Evolutionary conservation across 2,888 invertebrate genomes (phyloP).

Genomic region (Epistrophella euchroma): DNA sequence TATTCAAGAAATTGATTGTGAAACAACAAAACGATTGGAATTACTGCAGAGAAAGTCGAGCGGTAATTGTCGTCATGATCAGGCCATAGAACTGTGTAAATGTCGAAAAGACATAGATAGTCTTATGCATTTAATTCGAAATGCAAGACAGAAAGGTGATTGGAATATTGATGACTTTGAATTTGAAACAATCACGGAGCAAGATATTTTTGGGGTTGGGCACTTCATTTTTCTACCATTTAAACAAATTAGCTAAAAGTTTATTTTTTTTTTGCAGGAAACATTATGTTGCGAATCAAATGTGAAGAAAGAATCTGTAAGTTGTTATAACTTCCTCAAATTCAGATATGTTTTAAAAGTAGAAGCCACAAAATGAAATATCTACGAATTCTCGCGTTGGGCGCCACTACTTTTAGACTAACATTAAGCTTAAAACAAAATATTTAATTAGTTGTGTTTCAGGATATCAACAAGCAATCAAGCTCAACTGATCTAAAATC

Average conservation of each 20-base stretch:
- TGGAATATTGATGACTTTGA: conserved; percentile 83
- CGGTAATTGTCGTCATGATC: conserved; percentile 72
- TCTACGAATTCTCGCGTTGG: neutral
- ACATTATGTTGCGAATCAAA: neutral
- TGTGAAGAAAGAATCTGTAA: conserved; percentile 33
- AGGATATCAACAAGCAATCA: conserved; percentile 34
- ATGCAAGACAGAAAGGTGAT: conserved; percentile 81
- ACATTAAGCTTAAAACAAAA: neutral
- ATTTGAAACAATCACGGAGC: conserved; percentile 83
- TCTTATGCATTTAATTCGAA: conserved; percentile 84
- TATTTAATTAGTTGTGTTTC: conserved; percentile 1
- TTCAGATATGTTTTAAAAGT: neutral
- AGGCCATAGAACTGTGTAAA: conserved; percentile 77
- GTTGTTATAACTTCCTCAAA: neutral
- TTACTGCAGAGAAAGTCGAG: conserved; percentile 81
- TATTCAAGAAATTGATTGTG: conserved; percentile 87
- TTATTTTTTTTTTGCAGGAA: conserved; percentile 30
- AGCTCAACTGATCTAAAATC: conserved; percentile 17
- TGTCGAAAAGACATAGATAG: conserved; percentile 81
- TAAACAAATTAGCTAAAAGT: neutral
- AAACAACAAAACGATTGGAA: conserved; percentile 86
- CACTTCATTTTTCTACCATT: neutral
- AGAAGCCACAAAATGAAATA: neutral
- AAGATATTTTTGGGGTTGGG: conserved; percentile 81
- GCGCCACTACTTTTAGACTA: neutral